These are phyloP conservation scores for Ennomos quercinarius DNA, from an alignment of 2,888 invertebrate species.

Conservation along the genomic window DNA sequence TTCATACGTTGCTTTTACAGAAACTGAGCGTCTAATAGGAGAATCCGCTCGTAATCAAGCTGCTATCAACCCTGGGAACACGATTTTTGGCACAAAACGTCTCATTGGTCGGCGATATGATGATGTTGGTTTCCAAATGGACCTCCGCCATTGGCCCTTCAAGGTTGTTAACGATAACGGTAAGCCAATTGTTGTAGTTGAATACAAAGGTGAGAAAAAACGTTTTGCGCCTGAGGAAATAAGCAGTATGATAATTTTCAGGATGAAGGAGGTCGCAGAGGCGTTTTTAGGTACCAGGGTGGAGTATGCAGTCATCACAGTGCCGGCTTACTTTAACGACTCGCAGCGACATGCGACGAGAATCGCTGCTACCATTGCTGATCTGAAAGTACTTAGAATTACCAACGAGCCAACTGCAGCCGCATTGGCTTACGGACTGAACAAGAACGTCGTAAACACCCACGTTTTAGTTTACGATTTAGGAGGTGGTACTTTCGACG, in stretches of 20 bases:
- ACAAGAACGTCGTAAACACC: constrained; percentile 50
- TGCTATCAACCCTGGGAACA: constrained; percentile 61
- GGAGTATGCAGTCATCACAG: constrained; percentile 68
- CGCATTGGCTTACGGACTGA: constrained; percentile 66
- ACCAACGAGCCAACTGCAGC: constrained; percentile 72
- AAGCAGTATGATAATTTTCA: constrained; percentile 67
- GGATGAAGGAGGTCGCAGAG: constrained; percentile 68
- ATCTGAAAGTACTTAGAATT: constrained; percentile 64
- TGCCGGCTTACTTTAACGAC: constrained; percentile 72
- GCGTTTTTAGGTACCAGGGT: constrained; percentile 58
- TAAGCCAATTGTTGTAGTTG: constrained; percentile 64
- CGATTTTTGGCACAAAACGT: constrained; percentile 67
- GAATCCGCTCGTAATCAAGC: constrained; percentile 69
- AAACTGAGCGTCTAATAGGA: constrained; percentile 61
- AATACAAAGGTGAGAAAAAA: constrained; percentile 58
- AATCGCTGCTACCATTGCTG: constrained; percentile 63
- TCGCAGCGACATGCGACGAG: constrained; percentile 67
- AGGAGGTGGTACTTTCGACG: constrained; percentile 72
- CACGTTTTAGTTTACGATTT: constrained; percentile 68
- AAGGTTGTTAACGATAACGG: constrained; percentile 60
- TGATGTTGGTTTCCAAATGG: constrained; percentile 66
- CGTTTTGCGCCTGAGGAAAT: constrained; percentile 69
- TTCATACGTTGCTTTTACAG: constrained; percentile 68
- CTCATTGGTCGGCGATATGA: constrained; percentile 67
- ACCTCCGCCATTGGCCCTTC: constrained; percentile 65